Evolutionary conservation across 2,797 vertebrate species (phyloP).

Genomic region (Pyrocephalus nanus): DNA sequence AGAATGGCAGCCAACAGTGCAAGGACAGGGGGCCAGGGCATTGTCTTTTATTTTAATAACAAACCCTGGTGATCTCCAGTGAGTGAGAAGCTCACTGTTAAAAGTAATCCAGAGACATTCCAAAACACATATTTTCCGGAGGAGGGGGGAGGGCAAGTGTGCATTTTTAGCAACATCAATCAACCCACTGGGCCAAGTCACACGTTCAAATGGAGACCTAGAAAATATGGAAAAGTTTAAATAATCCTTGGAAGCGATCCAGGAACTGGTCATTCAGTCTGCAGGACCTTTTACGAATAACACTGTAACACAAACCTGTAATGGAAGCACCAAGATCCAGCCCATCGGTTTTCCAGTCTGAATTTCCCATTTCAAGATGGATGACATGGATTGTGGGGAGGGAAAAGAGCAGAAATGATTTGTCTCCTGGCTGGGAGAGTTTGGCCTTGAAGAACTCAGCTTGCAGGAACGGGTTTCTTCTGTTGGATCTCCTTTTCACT

Average conservation of each 20-base stretch:
- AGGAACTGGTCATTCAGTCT: conserved; percentile 8
- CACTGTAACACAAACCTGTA: not conserved
- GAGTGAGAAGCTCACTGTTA: not conserved
- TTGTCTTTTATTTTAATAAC: not conserved
- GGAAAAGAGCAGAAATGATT: not conserved
- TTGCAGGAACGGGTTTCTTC: conserved; percentile 8
- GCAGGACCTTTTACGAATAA: not conserved
- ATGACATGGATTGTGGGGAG: not conserved
- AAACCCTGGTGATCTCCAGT: not conserved
- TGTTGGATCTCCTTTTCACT: not conserved
- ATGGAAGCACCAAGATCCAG: not conserved
- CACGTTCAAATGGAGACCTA: not conserved
- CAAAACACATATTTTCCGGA: not conserved
- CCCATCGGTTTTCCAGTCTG: not conserved
- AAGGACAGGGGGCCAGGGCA: not conserved
- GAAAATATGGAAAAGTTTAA: conserved; percentile 57
- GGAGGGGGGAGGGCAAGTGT: not conserved
- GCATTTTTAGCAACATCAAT: conserved; percentile 32
- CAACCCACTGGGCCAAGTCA: not conserved
- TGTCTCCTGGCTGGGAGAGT: not conserved
- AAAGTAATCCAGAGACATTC: conserved; percentile 12
- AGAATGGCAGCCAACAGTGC: fast-evolving
- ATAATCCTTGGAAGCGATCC: conserved; percentile 36
- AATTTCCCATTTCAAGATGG: not conserved
- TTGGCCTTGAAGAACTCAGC: not conserved